Percentiles rank a stretch among this genome's conserved stretches.
phyloP scores from a whole-genome alignment of 1,140 invertebrate genomes.

The Lordiphosa mommai region DNA sequence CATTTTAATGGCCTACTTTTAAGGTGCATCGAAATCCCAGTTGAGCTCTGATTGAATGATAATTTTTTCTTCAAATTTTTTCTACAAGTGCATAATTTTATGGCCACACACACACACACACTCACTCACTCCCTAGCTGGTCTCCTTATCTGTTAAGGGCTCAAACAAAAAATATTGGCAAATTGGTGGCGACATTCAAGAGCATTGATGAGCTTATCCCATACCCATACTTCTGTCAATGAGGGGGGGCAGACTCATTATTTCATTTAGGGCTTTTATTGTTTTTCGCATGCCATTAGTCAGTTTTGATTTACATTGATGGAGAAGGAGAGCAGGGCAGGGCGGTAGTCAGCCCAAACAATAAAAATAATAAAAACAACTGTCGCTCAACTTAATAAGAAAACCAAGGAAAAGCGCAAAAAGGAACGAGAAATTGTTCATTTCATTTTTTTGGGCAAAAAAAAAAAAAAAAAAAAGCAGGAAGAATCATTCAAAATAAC shows the following conservation, averaged over 20 bases:
- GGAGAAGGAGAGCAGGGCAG: background rate
- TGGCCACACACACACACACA: background rate
- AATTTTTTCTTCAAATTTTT: no score
- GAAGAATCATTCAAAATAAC: slow-evolving; percentile 70
- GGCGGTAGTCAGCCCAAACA: slow-evolving; percentile 24
- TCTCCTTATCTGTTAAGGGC: slow-evolving; percentile 26
- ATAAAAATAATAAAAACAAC: slow-evolving; percentile 77
- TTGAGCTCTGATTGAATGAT: no score
- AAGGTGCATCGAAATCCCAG: no score
- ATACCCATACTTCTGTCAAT: background rate
- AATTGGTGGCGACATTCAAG: slow-evolving; percentile 37
- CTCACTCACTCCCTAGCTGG: slow-evolving; percentile 4
- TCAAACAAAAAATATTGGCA: slow-evolving; percentile 47
- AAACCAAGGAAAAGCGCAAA: slow-evolving; percentile 25
- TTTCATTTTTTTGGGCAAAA: slow-evolving; percentile 24
- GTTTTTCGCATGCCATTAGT: slow-evolving; percentile 76
- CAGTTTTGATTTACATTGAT: slow-evolving; percentile 69
- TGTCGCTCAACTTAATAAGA: slow-evolving; percentile 75
- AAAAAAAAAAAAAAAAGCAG: slow-evolving; percentile 9
- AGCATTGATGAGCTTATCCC: background rate
- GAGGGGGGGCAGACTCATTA: slow-evolving; percentile 60
- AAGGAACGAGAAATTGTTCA: slow-evolving; percentile 36
- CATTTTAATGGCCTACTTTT: no score
- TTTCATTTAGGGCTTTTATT: slow-evolving; percentile 75
- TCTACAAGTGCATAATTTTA: background rate